phyloP scores from a whole-genome alignment of 2,888 invertebrate species.

The Allophyes oxyacanthae region DNA sequence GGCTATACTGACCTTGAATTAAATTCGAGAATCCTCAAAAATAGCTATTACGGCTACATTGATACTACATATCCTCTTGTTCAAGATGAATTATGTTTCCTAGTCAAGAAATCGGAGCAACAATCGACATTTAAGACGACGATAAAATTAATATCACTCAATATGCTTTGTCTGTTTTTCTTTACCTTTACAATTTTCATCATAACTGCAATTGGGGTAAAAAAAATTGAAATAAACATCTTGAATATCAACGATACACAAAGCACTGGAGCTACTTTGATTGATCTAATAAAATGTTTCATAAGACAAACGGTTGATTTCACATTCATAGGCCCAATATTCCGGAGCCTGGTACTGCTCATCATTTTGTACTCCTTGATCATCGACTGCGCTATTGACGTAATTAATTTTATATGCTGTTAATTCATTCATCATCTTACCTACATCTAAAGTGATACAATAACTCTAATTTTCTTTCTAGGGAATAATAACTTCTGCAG shows the following conservation, averaged over 20 bases:
- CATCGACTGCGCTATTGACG: constrained; percentile 82
- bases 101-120: constrained; percentile 85
- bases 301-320: constrained; percentile 81
- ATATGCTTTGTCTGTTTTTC: constrained; percentile 70
- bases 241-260: constrained; percentile 64
- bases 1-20: constrained; percentile 88
- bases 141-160: constrained; percentile 73
- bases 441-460: no score
- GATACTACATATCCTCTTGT: constrained; percentile 86
- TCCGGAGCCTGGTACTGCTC: constrained; percentile 71
- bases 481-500: constrained; percentile 82
- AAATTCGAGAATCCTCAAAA: constrained; percentile 86
- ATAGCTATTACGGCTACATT: constrained; percentile 82
- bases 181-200: constrained; percentile 69
- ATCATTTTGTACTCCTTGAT: constrained; percentile 81
- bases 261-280: constrained; percentile 63
- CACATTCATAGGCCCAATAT: constrained; percentile 76
- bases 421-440: not conserved
- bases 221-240: constrained; percentile 71
- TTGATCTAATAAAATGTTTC: constrained; percentile 81
- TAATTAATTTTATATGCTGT: constrained; percentile 65
- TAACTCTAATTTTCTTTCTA: constrained; percentile 63
- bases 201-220: constrained; percentile 65
- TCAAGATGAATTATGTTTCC: constrained; percentile 88
- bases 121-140: constrained; percentile 84